phyloP scores from a whole-genome alignment of 2,888 invertebrate species.

The Strigamia crassipes region DNA sequence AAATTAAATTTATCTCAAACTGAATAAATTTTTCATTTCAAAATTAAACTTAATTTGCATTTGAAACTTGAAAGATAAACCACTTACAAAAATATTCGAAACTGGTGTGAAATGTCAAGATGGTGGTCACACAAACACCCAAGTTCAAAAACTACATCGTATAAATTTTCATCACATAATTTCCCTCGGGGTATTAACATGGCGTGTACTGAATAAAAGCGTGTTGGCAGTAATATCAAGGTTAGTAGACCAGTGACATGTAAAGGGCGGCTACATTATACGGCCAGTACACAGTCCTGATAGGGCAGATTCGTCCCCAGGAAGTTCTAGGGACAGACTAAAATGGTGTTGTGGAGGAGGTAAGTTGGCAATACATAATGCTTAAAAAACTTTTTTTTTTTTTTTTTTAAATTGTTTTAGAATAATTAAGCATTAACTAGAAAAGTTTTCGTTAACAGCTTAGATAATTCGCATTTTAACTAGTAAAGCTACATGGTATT shows the following conservation, averaged over 20 bases:
- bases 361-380: background rate
- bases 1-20: background rate
- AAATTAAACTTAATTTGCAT: background rate
- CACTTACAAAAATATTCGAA: background rate
- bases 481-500: too few relatives aligned
- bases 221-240: constrained; percentile 7
- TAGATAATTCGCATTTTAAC: too few relatives aligned
- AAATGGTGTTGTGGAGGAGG: constrained; percentile 15
- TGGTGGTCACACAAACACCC: background rate
- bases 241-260: constrained; percentile 26
- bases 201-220: background rate
- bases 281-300: background rate
- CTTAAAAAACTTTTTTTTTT: too few relatives aligned
- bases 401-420: too few relatives aligned
- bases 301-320: background rate
- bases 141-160: background rate
- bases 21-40: background rate
- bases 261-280: background rate
- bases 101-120: background rate
- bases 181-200: background rate
- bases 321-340: background rate
- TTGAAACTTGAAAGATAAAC: background rate
- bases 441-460: too few relatives aligned
- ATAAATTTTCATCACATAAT: background rate
- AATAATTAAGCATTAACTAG: too few relatives aligned